phyloP scores from a whole-genome alignment of 2,113 vertebrate species.

The Hipposideros armiger region DNA sequence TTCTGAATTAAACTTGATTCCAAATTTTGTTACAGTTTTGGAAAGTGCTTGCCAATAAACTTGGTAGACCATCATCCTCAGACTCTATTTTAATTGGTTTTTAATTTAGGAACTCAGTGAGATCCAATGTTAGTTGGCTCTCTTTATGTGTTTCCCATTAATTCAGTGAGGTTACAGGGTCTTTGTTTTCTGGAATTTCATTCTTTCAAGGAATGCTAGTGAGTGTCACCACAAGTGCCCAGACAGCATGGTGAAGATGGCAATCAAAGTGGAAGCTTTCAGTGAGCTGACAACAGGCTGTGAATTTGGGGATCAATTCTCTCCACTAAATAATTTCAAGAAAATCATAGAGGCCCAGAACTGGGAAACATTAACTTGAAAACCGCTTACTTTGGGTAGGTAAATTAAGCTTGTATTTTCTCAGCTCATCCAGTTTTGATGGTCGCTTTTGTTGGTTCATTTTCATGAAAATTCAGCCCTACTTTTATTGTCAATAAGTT shows the following conservation, averaged over 20 bases:
- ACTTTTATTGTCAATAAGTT: slow-evolving; percentile 74
- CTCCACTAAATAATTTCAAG: slow-evolving; percentile 56
- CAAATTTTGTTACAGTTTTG: slow-evolving; percentile 37
- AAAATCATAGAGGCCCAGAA: slow-evolving; percentile 19
- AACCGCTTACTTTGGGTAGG: neutral
- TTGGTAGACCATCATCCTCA: neutral
- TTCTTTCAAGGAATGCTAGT: neutral
- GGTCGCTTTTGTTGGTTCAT: slow-evolving; percentile 41
- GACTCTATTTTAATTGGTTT: slow-evolving; percentile 29
- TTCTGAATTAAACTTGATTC: slow-evolving; percentile 15
- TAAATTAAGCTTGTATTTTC: slow-evolving; percentile 43
- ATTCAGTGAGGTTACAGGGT: neutral
- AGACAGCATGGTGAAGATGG: neutral
- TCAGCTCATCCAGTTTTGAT: slow-evolving; percentile 33
- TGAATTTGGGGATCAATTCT: slow-evolving; percentile 45
- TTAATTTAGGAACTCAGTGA: neutral
- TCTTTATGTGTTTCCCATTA: neutral
- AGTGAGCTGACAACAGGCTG: neutral
- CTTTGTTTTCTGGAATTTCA: slow-evolving; percentile 28
- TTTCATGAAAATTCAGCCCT: slow-evolving; percentile 65
- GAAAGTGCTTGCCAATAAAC: neutral
- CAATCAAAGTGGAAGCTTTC: neutral
- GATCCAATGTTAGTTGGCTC: neutral
- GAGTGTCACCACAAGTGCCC: neutral
- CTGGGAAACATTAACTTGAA: slow-evolving; percentile 36